Conservation (phyloP, 2,113 vertebrate genomes). For the Hiodon alosoides region DNA sequence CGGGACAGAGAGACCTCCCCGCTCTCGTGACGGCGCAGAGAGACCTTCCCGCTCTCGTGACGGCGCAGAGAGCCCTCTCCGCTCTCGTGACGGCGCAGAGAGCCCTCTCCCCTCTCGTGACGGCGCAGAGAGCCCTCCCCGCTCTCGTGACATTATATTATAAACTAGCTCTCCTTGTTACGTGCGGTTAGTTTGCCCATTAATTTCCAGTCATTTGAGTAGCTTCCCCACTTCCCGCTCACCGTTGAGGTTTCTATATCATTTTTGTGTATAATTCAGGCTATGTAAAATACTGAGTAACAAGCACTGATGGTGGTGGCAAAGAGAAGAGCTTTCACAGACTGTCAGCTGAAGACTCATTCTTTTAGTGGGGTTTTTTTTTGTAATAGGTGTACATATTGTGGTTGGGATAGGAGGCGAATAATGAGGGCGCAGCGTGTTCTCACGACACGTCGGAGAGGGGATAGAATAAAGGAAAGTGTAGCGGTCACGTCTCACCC, state of each 20-base stretch:
- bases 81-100: no score
- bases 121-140: no score
- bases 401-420: conserved; percentile 64
- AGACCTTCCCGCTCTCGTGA: no score
- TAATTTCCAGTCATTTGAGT: conserved; percentile 43
- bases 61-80: no score
- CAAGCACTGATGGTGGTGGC: conserved; percentile 54
- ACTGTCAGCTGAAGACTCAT: conserved; percentile 62
- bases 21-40: no score
- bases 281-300: conserved; percentile 72
- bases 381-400: conserved; percentile 99
- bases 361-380: conserved; percentile 97
- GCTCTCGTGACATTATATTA: no score
- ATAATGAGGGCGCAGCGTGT: background rate
- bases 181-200: conserved; percentile 10
- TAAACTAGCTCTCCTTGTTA: background rate
- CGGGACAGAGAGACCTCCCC: no score
- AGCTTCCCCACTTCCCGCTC: conserved; percentile 43
- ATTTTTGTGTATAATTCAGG: conserved; percentile 73
- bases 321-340: conserved; percentile 43
- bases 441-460: no score
- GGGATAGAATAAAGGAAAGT: no score
- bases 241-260: conserved; percentile 65
- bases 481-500: conserved; percentile 8
- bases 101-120: no score